phyloP scores from a whole-genome alignment of 2,797 vertebrate genomes.

The Pangasius krempfi region DNA sequence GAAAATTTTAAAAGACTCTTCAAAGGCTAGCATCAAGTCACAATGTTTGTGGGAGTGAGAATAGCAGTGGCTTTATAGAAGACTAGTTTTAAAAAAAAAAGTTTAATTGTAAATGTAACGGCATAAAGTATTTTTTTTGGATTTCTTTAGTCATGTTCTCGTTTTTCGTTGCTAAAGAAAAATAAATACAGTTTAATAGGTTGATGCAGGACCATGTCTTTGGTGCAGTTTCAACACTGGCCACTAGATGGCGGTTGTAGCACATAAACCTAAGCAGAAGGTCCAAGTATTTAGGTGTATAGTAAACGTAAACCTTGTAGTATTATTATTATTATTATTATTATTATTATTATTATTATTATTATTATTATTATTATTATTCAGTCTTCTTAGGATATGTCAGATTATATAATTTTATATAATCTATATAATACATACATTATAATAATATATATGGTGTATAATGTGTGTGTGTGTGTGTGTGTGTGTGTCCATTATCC shows the following conservation, averaged over 20 bases:
- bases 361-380: background rate
- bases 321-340: background rate
- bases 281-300: background rate
- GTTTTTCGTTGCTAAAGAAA: background rate
- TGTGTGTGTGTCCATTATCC: no score
- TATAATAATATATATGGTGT: no score
- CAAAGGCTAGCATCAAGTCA: background rate
- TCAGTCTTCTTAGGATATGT: background rate
- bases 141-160: background rate
- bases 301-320: background rate
- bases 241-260: conserved; percentile 5
- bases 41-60: background rate
- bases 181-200: background rate
- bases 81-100: background rate
- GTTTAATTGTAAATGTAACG: background rate
- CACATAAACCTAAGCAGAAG: background rate
- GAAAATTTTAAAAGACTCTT: background rate
- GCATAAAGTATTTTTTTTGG: background rate
- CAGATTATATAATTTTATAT: no score
- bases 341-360: background rate
- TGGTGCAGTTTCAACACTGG: background rate
- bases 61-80: background rate
- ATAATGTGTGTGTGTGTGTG: no score
- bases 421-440: no score
- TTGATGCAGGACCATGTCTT: background rate